phyloP scores from a whole-genome alignment of 2,113 vertebrate genomes.

The Crotophaga sulcirostris region DNA sequence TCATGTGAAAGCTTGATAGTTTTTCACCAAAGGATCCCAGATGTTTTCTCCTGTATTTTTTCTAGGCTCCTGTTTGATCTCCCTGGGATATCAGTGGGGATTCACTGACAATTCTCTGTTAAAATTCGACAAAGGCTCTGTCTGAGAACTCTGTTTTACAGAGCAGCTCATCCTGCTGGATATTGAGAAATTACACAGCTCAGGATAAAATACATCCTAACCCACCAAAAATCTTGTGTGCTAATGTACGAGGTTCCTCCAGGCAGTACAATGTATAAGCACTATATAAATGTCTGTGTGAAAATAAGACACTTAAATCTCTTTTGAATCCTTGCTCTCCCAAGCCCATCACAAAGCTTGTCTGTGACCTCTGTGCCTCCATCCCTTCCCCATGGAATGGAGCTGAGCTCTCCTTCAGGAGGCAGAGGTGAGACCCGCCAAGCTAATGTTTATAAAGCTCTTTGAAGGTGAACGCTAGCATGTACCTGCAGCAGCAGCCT shows the following conservation, averaged over 20 bases:
- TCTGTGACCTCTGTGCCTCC: not conserved
- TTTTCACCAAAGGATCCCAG: not conserved
- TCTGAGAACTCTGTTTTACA: not conserved
- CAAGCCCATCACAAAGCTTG: not conserved
- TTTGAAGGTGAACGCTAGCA: not conserved
- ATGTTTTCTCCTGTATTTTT: not conserved
- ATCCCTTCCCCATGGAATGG: fast-evolving
- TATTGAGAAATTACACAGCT: not conserved
- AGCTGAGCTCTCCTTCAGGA: not conserved
- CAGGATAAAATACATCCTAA: not conserved
- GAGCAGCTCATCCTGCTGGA: not conserved
- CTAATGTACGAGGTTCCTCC: not conserved
- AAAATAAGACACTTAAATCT: not conserved
- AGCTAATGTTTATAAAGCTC: not conserved
- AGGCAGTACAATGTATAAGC: not conserved
- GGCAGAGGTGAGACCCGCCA: not conserved
- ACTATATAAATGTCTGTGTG: not conserved
- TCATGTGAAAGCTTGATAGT: not conserved
- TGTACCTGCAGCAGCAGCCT: not conserved
- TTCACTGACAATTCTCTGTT: not conserved
- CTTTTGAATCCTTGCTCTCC: not conserved
- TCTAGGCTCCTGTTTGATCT: not conserved
- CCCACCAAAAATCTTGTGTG: not conserved
- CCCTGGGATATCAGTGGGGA: not conserved
- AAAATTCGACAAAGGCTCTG: not conserved